Evolutionary conservation across 2,797 vertebrate genomes (phyloP).

Genomic region (Spea hammondii): DNA sequence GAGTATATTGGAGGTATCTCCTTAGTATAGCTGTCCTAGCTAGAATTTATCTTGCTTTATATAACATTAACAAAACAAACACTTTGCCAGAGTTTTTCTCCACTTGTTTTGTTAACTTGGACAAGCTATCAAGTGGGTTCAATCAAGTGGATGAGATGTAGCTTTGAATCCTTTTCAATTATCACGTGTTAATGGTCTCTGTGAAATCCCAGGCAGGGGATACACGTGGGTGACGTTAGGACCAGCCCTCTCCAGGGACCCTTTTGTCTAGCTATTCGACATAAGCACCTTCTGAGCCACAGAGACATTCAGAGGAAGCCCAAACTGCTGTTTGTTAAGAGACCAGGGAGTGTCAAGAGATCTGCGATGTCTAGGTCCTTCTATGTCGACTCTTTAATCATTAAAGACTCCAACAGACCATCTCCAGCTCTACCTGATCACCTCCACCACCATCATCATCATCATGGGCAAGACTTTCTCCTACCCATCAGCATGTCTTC

Average conservation of each 20-base stretch:
- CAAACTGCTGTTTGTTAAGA: conserved; percentile 14
- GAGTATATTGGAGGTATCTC: neutral
- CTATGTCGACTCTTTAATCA: conserved; percentile 97
- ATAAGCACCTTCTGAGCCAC: conserved; percentile 88
- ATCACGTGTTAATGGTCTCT: conserved; percentile 88
- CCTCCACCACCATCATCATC: conserved; percentile 69
- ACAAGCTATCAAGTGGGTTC: conserved; percentile 65
- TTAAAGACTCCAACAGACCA: conserved; percentile 88
- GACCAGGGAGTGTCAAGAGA: conserved; percentile 26
- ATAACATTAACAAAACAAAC: conserved; percentile 64
- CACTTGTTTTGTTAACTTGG: conserved; percentile 51
- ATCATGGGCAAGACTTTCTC: conserved; percentile 85
- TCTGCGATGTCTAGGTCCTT: conserved; percentile 91
- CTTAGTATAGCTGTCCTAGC: conserved; percentile 8
- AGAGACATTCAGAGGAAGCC: conserved; percentile 72
- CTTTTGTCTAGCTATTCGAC: conserved; percentile 93
- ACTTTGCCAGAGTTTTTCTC: conserved; percentile 57
- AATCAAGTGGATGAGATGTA: conserved; percentile 67
- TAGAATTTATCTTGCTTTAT: conserved; percentile 53
- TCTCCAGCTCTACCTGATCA: conserved; percentile 70
- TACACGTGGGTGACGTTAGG: conserved; percentile 91
- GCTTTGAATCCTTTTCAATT: conserved; percentile 73
- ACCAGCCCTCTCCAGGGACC: conserved; percentile 94
- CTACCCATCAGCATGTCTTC: conserved; percentile 90
- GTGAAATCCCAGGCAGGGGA: conserved; percentile 80